Conservation (phyloP, 2,113 vertebrate genomes). For the Lampris incognitus region DNA sequence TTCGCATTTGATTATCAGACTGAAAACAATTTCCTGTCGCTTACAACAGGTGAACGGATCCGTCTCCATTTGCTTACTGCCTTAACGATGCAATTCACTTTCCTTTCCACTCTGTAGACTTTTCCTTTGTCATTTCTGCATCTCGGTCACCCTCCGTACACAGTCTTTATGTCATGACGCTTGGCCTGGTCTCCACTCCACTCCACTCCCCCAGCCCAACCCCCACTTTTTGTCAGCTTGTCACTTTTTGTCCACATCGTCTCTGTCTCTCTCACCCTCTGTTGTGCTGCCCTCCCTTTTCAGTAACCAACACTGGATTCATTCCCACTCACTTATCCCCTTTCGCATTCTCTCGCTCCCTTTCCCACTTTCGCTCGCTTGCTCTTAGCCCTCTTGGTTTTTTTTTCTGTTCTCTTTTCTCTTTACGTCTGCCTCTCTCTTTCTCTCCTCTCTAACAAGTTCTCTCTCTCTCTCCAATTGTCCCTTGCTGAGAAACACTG, state of each 20-base stretch:
- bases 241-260: neutral
- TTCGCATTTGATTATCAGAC: too few relatives aligned
- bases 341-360: neutral
- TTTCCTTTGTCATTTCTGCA: neutral
- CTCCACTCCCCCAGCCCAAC: conserved; percentile 1
- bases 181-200: neutral
- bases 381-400: neutral
- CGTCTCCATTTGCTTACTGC: too few relatives aligned
- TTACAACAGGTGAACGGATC: too few relatives aligned
- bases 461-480: conserved; percentile 16
- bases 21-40: too few relatives aligned
- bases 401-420: neutral
- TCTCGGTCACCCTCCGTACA: neutral
- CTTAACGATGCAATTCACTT: neutral
- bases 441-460: neutral
- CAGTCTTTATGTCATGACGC: neutral
- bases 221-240: neutral
- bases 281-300: conserved; percentile 34
- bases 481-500: conserved; percentile 14
- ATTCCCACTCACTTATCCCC: conserved; percentile 30
- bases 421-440: too few relatives aligned
- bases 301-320: conserved; percentile 43
- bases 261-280: conserved; percentile 7
- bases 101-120: neutral
- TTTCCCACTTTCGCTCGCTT: neutral